Evolutionary conservation across 2,888 invertebrate genomes (phyloP).

Genomic region (Serrognathus titanus): DNA sequence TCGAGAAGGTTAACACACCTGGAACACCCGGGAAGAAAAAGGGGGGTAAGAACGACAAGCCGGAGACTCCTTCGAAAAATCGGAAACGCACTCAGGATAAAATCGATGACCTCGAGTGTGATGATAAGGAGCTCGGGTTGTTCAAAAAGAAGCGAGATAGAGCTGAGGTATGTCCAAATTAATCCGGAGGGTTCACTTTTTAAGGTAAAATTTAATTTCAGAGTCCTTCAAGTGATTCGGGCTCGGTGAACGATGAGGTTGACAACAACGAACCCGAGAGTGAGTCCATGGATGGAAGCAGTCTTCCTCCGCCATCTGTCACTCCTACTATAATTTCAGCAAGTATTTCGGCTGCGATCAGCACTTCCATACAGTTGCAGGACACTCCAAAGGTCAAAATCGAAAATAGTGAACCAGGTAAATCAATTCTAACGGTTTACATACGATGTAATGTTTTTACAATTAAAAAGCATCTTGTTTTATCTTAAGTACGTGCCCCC

Average conservation of each 20-base stretch:
- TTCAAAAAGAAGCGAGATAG: constrained; percentile 53
- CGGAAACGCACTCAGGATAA: constrained; percentile 53
- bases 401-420: constrained; percentile 8
- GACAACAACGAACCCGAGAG: constrained; percentile 46
- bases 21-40: constrained; percentile 44
- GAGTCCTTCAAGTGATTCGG: constrained; percentile 79
- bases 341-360: neutral
- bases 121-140: constrained; percentile 51
- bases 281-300: constrained; percentile 47
- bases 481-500: too few species aligned
- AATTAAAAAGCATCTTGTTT: too few species aligned
- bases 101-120: constrained; percentile 43
- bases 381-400: constrained; percentile 1
- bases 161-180: constrained; percentile 34
- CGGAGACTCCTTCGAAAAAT: constrained; percentile 55
- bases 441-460: neutral
- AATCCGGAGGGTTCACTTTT: neutral
- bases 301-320: constrained; percentile 22
- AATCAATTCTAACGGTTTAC: neutral
- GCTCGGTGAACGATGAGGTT: constrained; percentile 70
- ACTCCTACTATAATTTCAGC: constrained; percentile 7
- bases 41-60: constrained; percentile 46
- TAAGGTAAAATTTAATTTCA: constrained; percentile 39
- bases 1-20: constrained; percentile 30
- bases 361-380: neutral